Evolutionary conservation across 2,888 invertebrate species (phyloP), one percentile per base, ranked within the genome.

Genomic region (Drosophila robusta): DNA sequence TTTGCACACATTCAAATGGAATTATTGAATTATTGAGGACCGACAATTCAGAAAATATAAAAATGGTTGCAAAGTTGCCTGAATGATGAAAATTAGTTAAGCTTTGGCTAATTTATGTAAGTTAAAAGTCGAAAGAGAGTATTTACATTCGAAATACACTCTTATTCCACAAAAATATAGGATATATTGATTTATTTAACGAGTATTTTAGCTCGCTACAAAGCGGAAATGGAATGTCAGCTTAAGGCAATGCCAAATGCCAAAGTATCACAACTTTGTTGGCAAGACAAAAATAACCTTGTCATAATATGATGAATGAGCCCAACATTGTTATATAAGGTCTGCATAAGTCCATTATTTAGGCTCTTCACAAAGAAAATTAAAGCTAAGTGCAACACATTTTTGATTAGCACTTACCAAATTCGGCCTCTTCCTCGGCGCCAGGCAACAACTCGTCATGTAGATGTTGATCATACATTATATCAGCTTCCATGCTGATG

Each of bases 371-470:
- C 11, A n/a, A 32, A 8, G 5, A 8, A 16, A 42, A 47, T 26
- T 26, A 7, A 36, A 26, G 24, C 14, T 3, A 41, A 18, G 4
- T 9, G n/a, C 16, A 6, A 34, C 11, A 12, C 34, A 34, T 34
- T 34, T 41, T 14, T 26, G 8, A 11, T 26, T 26, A 9, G n/a
- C n/a, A 75, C 92, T 89, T 75, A 91, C 91, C 92, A 49, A 91
- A 91, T 57, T 92, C 91, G 29, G 91, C 90, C 54, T 91, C 91
- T 50, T 87, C 89, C 54, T 88, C 90, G 61, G 87, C 87, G 29
- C 78, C 69, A 16, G 82, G 82, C 69, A 85, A 46, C 47, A 77
- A 65, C 42, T 83, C 70, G 12, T 78, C 51, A 16, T 86, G 88
- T 63, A 71, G 9, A 54, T 73, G 78, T 14, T 75, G 57, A 16